A percentile compares a stretch with the other conserved stretches of the same genome.
These are phyloP conservation scores for Gerris lacustris DNA, from an alignment of 2,888 invertebrate species.

Conservation along the genomic window DNA sequence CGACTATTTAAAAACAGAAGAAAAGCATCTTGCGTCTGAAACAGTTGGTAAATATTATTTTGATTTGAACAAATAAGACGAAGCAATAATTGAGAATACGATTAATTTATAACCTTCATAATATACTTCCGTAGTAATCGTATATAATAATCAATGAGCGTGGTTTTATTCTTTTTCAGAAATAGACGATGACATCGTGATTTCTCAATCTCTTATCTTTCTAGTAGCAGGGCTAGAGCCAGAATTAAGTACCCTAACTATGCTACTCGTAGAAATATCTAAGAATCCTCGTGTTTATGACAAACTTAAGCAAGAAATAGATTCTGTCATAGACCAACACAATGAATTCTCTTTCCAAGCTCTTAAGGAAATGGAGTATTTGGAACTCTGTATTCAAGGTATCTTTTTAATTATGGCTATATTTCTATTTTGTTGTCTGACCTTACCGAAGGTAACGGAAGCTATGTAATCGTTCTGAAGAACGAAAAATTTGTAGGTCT, in stretches of 20 bases:
- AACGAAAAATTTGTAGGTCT: too few species aligned
- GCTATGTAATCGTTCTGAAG: too few species aligned
- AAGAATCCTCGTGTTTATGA: not conserved
- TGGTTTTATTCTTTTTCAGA: not conserved
- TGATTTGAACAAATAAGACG: not conserved
- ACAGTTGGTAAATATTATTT: not conserved
- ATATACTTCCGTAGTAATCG: too few species aligned
- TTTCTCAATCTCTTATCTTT: not conserved
- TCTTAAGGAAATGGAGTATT: not conserved
- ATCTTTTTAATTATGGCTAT: too few species aligned
- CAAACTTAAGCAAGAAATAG: not conserved
- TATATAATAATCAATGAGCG: too few species aligned
- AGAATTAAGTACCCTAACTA: not conserved
- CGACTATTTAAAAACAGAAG: not conserved
- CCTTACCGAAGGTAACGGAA: too few species aligned
- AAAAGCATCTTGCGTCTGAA: not conserved
- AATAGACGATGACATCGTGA: not conserved
- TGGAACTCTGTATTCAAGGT: not conserved
- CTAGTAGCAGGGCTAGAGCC: not conserved
- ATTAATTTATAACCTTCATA: too few species aligned
- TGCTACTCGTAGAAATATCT: not conserved
- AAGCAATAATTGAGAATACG: not conserved
- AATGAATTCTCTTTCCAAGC: not conserved
- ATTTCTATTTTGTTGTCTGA: too few species aligned
- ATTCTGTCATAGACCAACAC: not conserved